A percentile compares a stretch with the other conserved stretches of the same genome.
Conservation (phyloP, 2,797 vertebrate genomes). For the Hoplostethus mediterraneus region DNA sequence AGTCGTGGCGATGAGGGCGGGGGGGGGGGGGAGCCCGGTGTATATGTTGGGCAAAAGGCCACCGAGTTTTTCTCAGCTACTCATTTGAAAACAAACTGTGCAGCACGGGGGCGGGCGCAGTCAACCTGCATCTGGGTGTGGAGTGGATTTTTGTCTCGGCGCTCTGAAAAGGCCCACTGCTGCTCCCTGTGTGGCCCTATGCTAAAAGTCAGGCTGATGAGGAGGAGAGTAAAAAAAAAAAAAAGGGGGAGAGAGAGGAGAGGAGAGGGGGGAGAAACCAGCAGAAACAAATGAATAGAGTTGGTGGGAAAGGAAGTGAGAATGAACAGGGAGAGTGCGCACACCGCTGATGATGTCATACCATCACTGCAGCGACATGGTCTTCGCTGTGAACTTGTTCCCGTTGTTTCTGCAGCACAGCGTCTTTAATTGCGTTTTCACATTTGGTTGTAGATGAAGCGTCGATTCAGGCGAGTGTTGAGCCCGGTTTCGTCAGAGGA, state of each 20-base stretch:
- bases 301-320: slow-evolving; percentile 59
- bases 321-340: slow-evolving; percentile 21
- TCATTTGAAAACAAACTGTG: slow-evolving; percentile 76
- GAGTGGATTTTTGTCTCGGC: slow-evolving; percentile 71
- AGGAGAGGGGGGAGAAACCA: slow-evolving; percentile 10
- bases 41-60: slow-evolving; percentile 68
- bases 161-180: slow-evolving; percentile 38
- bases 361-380: neutral
- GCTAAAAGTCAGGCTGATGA: slow-evolving; percentile 62
- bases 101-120: slow-evolving; percentile 46
- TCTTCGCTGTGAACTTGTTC: neutral
- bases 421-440: no score
- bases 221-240: slow-evolving; percentile 15
- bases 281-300: slow-evolving; percentile 40
- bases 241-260: neutral
- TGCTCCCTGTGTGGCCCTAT: slow-evolving; percentile 77
- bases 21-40: slow-evolving; percentile 42
- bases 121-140: slow-evolving; percentile 68
- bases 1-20: slow-evolving; percentile 39
- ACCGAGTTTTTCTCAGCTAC: slow-evolving; percentile 74
- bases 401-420: neutral
- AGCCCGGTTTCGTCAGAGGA: neutral
- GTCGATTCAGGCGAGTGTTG: neutral
- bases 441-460: no score
- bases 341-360: slow-evolving; percentile 38